Percentiles rank a stretch among this genome's conserved stretches.
Conservation (phyloP, 2,888 invertebrate genomes). For the Iselma pallidipennis region DNA sequence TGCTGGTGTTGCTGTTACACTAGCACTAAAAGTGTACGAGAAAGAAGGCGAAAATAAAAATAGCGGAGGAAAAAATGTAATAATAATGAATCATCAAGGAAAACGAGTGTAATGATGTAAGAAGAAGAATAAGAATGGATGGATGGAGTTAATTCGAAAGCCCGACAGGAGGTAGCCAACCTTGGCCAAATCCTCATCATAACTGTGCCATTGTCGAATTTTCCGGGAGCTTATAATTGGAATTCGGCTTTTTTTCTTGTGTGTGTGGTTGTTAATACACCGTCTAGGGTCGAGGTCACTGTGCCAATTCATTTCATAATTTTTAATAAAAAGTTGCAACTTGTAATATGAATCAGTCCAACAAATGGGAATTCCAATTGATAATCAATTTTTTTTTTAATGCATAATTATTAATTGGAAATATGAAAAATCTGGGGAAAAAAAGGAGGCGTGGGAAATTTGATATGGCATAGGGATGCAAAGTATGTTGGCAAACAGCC, state of each 20-base stretch:
- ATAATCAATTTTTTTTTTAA: too few relatives aligned
- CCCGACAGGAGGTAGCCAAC: conserved; percentile 29
- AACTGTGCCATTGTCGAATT: conserved; percentile 43
- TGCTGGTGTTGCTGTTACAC: neutral
- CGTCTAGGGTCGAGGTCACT: neutral
- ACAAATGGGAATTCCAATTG: neutral
- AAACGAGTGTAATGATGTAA: conserved; percentile 45
- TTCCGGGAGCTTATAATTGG: conserved; percentile 9
- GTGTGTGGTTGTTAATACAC: too few relatives aligned
- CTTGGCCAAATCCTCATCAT: conserved; percentile 41
- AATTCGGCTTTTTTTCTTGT: neutral
- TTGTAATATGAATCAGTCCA: neutral
- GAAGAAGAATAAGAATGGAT: conserved; percentile 19
- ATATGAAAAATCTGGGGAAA: neutral
- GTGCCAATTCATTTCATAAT: neutral
- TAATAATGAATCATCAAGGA: conserved; percentile 51
- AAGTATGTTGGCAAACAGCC: conserved; percentile 55
- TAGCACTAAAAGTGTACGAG: neutral
- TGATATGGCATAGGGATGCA: conserved; percentile 50
- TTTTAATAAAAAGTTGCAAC: neutral
- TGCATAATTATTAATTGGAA: neutral
- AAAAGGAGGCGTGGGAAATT: conserved; percentile 36
- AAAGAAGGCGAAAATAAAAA: neutral
- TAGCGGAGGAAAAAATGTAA: conserved; percentile 29
- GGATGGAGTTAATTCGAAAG: conserved; percentile 19